Percentiles rank a stretch among this genome's conserved stretches.
phyloP scores from a whole-genome alignment of 1,140 invertebrate species.

The Paraescarpia echinospica region DNA sequence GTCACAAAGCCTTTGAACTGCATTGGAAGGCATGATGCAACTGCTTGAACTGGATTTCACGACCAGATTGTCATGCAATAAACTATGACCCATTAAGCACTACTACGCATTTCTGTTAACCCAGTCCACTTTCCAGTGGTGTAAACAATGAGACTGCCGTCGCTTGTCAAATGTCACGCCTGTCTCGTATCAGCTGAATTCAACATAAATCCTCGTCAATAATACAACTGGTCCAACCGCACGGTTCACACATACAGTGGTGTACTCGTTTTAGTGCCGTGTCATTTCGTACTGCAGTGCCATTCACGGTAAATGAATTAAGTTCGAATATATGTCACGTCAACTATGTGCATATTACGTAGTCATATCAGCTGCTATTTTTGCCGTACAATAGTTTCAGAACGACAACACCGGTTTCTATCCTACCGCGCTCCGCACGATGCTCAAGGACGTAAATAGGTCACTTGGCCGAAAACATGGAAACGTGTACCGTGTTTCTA shows the following conservation, averaged over 20 bases:
- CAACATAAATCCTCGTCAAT: neutral
- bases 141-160: neutral
- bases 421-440: conserved; percentile 2
- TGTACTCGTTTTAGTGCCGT: neutral
- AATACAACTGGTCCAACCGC: neutral
- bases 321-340: neutral
- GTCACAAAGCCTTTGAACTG: neutral
- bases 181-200: neutral
- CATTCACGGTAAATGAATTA: neutral
- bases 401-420: conserved; percentile 4
- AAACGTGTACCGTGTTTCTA: neutral
- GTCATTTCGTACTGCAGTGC: neutral
- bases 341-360: neutral
- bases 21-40: neutral
- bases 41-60: neutral
- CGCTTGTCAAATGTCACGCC: neutral
- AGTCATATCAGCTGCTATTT: neutral
- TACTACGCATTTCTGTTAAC: neutral
- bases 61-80: neutral
- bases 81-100: neutral
- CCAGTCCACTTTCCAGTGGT: neutral
- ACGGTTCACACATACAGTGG: neutral
- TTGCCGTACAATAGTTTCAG: neutral
- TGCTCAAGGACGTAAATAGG: conserved; percentile 4
- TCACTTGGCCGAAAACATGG: conserved; percentile 3